phyloP scores from a whole-genome alignment of 1,140 invertebrate species.

The Orchestia grillus region DNA sequence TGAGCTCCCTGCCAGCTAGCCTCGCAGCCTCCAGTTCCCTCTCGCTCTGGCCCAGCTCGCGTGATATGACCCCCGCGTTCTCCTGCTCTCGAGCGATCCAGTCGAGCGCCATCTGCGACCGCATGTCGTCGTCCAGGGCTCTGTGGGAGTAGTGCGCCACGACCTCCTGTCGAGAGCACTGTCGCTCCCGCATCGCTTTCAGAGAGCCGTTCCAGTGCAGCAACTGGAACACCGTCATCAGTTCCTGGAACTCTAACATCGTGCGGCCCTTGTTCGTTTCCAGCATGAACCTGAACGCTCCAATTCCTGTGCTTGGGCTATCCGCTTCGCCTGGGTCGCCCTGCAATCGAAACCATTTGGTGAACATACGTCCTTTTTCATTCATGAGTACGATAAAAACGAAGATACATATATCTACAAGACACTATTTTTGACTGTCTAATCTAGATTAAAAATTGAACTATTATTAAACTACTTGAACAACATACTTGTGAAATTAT shows the following conservation, averaged over 20 bases:
- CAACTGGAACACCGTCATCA: conserved; percentile 96
- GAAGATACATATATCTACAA: background rate
- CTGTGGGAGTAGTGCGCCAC: conserved; percentile 94
- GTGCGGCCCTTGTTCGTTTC: conserved; percentile 92
- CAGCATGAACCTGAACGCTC: conserved; percentile 94
- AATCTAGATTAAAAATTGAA: background rate
- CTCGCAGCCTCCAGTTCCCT: conserved; percentile 90
- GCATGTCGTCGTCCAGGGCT: conserved; percentile 91
- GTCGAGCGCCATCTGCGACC: conserved; percentile 94
- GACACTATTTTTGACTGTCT: background rate
- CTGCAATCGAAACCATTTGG: conserved; percentile 68
- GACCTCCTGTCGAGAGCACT: conserved; percentile 87
- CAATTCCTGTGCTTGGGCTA: conserved; percentile 84
- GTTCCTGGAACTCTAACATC: conserved; percentile 95
- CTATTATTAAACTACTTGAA: background rate
- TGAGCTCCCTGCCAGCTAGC: conserved; percentile 87
- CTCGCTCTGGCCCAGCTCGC: conserved; percentile 86
- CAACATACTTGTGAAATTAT: background rate
- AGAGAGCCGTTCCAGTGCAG: conserved; percentile 96
- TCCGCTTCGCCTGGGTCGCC: conserved; percentile 76
- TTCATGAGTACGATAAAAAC: background rate
- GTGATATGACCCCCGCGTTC: conserved; percentile 81
- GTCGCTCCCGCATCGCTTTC: conserved; percentile 82
- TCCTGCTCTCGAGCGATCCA: conserved; percentile 87
- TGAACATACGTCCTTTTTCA: background rate